A percentile compares a stretch with the other conserved stretches of the same genome.
Evolutionary conservation across 1,140 invertebrate genomes (phyloP).

Genomic region (Orchesella cincta): DNA sequence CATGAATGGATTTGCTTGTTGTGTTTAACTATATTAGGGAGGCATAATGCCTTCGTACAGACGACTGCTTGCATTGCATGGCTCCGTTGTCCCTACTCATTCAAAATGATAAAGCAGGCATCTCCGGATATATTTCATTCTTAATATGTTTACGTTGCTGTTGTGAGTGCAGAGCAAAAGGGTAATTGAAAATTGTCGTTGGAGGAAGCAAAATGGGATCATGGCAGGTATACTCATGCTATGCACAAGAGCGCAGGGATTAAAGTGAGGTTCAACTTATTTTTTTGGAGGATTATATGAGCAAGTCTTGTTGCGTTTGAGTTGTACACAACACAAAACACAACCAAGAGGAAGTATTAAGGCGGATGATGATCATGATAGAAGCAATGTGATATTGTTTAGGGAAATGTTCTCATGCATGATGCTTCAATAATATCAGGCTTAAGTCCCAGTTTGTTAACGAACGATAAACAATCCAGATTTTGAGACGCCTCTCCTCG

Average conservation of each 20-base stretch:
- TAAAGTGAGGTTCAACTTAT: neutral
- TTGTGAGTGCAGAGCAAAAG: neutral
- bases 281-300: slow-evolving; percentile 7
- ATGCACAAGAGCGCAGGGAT: neutral
- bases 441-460: too few relatives aligned
- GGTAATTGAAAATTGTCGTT: slow-evolving; percentile 27
- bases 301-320: too few relatives aligned
- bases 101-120: neutral
- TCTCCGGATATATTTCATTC: slow-evolving; percentile 2
- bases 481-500: too few relatives aligned
- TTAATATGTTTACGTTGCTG: slow-evolving; percentile 22
- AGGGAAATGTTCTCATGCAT: too few relatives aligned
- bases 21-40: too few relatives aligned
- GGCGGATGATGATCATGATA: slow-evolving; percentile 8
- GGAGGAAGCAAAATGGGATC: slow-evolving; percentile 17
- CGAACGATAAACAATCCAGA: too few relatives aligned
- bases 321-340: too few relatives aligned
- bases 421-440: too few relatives aligned
- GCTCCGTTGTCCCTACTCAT: neutral
- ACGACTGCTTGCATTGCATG: neutral
- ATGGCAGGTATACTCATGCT: slow-evolving; percentile 24
- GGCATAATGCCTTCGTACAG: neutral
- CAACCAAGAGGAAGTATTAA: too few relatives aligned
- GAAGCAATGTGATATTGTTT: slow-evolving; percentile 12
- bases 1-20: slow-evolving; percentile 12